Conservation (phyloP, 2,888 invertebrate species). For the Allolobophora icterica region DNA sequence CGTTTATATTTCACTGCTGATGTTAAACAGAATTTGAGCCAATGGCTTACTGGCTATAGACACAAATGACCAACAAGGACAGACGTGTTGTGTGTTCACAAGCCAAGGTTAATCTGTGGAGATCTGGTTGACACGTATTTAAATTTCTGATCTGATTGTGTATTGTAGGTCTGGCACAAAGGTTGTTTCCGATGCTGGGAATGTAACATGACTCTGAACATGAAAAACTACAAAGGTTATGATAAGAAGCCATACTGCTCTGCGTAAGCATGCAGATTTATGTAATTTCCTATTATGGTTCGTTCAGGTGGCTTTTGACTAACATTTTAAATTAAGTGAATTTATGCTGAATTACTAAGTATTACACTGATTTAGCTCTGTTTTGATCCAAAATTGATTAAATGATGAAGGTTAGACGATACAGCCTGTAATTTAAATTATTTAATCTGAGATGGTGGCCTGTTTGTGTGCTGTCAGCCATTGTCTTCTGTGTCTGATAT, state of each 20-base stretch:
- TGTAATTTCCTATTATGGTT: background rate
- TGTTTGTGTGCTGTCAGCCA: background rate
- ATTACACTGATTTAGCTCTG: background rate
- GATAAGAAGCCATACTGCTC: conserved; percentile 98
- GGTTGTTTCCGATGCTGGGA: conserved; percentile 97
- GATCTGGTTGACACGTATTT: background rate
- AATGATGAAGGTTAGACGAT: background rate
- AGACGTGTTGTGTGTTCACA: background rate
- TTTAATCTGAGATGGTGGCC: background rate
- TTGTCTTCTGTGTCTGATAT: background rate
- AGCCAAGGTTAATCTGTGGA: background rate
- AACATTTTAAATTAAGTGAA: background rate
- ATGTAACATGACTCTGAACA: conserved; percentile 96
- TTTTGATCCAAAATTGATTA: background rate
- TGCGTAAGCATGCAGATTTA: conserved; percentile 79
- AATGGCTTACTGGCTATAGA: too few species aligned
- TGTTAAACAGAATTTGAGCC: background rate
- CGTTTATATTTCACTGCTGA: background rate
- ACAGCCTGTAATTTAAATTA: background rate
- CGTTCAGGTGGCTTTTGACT: background rate
- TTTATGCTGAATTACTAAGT: background rate
- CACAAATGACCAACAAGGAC: background rate
- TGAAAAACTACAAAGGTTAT: conserved; percentile 98
- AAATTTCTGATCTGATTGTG: background rate
- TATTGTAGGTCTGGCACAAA: conserved; percentile 91